A percentile compares a stretch with the other conserved stretches of the same genome.
phyloP scores from a whole-genome alignment of 1,140 invertebrate species.

The Ostrea edulis region DNA sequence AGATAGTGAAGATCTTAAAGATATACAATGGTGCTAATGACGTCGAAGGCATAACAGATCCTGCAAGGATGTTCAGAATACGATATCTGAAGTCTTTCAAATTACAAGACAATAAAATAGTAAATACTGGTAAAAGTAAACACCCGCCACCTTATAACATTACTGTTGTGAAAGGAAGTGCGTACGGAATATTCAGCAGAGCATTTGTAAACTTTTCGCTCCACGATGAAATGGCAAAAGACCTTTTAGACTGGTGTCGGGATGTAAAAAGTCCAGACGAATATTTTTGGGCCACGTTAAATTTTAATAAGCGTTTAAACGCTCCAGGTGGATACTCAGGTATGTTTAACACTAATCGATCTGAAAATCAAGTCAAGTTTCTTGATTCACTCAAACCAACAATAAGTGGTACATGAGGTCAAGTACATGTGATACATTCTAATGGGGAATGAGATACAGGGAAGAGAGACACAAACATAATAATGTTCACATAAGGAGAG shows the following conservation, averaged over 20 bases:
- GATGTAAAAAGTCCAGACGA: slow-evolving; percentile 72
- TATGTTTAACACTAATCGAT: background rate
- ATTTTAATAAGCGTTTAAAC: slow-evolving; percentile 45
- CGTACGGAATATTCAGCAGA: slow-evolving; percentile 71
- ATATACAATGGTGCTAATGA: slow-evolving; percentile 69
- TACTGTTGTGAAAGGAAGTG: slow-evolving; percentile 70
- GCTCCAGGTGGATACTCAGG: slow-evolving; percentile 50
- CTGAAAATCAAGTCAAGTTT: background rate
- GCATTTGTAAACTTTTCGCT: slow-evolving; percentile 68
- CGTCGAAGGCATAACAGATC: slow-evolving; percentile 52
- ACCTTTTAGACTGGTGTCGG: slow-evolving; percentile 64
- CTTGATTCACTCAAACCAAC: too few relatives aligned
- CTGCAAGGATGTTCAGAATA: slow-evolving; percentile 29
- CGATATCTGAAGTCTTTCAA: slow-evolving; percentile 28
- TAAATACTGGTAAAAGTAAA: slow-evolving; percentile 29
- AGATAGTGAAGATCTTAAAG: slow-evolving; percentile 58
- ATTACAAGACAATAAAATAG: background rate
- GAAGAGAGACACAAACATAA: too few relatives aligned
- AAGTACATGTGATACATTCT: too few relatives aligned
- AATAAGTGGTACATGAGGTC: too few relatives aligned
- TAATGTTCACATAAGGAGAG: background rate
- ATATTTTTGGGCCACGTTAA: slow-evolving; percentile 66
- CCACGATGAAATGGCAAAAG: slow-evolving; percentile 57
- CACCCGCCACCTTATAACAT: slow-evolving; percentile 63
- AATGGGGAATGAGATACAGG: too few relatives aligned